A percentile compares a stretch with the other conserved stretches of the same genome.
phyloP scores from a whole-genome alignment of 2,797 vertebrate genomes.

The Coccyzus lansbergi region DNA sequence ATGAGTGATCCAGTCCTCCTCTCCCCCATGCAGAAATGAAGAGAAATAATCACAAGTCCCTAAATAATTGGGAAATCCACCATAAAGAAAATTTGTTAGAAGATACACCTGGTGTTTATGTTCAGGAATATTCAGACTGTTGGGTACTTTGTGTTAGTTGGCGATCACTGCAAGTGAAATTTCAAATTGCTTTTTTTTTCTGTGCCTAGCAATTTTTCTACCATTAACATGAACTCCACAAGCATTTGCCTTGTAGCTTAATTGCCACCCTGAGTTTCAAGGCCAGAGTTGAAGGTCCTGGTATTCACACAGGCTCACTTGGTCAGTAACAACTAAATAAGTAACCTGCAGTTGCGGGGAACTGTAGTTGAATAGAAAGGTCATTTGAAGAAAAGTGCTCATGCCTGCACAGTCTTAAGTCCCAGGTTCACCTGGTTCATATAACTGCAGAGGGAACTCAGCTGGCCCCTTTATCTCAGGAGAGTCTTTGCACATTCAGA shows the following conservation, averaged over 20 bases:
- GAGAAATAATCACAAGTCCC: background rate
- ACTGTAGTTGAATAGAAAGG: background rate
- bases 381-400: background rate
- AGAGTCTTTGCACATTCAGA: background rate
- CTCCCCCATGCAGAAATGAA: background rate
- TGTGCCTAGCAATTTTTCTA: constrained; percentile 5
- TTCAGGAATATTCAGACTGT: background rate
- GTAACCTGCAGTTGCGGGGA: background rate
- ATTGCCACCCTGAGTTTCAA: background rate
- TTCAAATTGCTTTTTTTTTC: background rate
- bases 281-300: background rate
- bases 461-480: background rate
- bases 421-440: background rate
- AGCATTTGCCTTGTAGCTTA: background rate
- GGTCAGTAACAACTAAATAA: background rate
- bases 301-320: background rate
- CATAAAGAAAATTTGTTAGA: background rate
- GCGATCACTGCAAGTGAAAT: rapidly evolving
- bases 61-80: background rate
- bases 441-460: background rate
- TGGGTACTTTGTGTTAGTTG: background rate
- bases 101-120: background rate
- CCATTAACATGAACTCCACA: background rate
- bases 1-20: background rate
- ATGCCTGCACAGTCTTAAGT: rapidly evolving